Base-by-base conservation (phyloP, 2,797 vertebrate species). In the Acipenser oxyrinchus region DNA sequence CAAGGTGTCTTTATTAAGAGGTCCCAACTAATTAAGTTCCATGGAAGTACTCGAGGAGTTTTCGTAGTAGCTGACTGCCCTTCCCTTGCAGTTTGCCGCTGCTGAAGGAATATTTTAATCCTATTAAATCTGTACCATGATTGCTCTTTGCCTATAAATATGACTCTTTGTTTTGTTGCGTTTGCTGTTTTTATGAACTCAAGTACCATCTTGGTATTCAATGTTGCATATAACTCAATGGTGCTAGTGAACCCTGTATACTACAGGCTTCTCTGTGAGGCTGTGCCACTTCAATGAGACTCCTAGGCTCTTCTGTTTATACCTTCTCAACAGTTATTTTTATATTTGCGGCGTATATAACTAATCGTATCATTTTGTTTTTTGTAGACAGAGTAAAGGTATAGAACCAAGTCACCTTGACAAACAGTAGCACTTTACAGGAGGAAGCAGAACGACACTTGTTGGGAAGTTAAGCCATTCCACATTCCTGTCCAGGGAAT, bases 381-480 rank as follows among this genome's bases (percentile, higher is more conserved):
- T 70, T 55, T 71, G 67, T 62, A 64, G 70, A 49, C 51, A 69
- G 51, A 72, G 48, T 65, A 37, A 51, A 61, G 58, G 70, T 66
- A 68, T 74, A 8, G 52, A 75, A 71, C 66, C 69, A 51, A 65
- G 70, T 76, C 73, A 70, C 69, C 71, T 83, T 72, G 70, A 73
- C 67, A 76, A 37, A 37, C 37, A 37, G 37, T 76, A 77, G 85
- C 83, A 86, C 84, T 85, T 87, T 81, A 81, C 76, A 74, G 72
- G 79, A 72, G 77, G 75, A 74, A 74, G 72, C 73, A 75, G 72
- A 61, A 55, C 4, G 9, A 10, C 0, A 10, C 6, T 10, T 65
- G 72, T 60, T 66, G 70, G 67, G 64, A 69, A 55, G 73, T 76
- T 73, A 72, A 68, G 53, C 68, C 68, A 78, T 63, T 69, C 76